phyloP scores from a whole-genome alignment of 2,888 invertebrate genomes.

The Nasonia oneida region DNA sequence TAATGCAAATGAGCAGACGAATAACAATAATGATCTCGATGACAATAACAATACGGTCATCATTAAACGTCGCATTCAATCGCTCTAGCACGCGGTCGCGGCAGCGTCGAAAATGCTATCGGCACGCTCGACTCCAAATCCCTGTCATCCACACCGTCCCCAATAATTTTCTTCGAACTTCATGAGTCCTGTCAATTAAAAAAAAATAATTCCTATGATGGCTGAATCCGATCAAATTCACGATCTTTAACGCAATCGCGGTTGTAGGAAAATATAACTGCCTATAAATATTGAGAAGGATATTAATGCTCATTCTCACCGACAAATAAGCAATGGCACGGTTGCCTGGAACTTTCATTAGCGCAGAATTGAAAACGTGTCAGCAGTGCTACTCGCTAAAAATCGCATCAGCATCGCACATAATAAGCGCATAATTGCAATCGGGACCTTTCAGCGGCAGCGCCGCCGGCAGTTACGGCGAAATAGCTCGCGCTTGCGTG shows the following conservation, averaged over 20 bases:
- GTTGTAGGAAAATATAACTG: too few relatives aligned
- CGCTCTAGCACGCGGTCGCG: not conserved
- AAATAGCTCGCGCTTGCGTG: slow-evolving; percentile 21
- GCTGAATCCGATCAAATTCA: not conserved
- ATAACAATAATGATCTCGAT: slow-evolving; percentile 45
- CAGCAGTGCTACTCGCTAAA: too few relatives aligned
- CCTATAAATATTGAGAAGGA: not conserved
- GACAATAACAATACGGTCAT: slow-evolving; percentile 34
- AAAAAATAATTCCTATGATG: not conserved
- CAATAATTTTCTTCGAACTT: slow-evolving; percentile 24
- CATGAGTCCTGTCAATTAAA: not conserved
- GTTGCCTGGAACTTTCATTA: slow-evolving; percentile 9
- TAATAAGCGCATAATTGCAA: slow-evolving; percentile 36
- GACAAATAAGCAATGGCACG: not conserved
- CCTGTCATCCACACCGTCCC: slow-evolving; percentile 3
- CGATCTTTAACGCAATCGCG: too few relatives aligned
- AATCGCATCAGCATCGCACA: too few relatives aligned
- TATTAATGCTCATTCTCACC: not conserved
- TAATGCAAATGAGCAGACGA: slow-evolving; percentile 35
- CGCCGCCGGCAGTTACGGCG: slow-evolving; percentile 23
- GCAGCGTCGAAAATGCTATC: too few relatives aligned
- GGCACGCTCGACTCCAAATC: too few relatives aligned
- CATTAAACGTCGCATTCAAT: slow-evolving; percentile 44
- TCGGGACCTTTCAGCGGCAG: slow-evolving; percentile 34
- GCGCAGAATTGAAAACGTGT: not conserved